Conservation (phyloP, 2,797 vertebrate genomes). For the Coranthus polyacanthus region DNA sequence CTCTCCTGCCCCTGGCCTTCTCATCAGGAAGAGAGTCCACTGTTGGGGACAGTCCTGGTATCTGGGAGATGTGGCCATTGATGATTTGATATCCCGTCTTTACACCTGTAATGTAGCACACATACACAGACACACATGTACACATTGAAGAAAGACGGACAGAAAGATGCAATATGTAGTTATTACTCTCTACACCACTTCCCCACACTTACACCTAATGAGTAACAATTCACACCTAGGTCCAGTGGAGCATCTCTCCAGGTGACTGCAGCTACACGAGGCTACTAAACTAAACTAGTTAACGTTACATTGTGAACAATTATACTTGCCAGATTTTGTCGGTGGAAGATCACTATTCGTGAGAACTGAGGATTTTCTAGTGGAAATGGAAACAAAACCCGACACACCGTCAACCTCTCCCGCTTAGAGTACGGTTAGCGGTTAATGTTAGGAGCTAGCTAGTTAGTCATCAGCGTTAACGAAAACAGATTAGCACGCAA, state of each 20-base stretch:
- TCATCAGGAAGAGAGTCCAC: conserved; percentile 43
- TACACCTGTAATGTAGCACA: conserved; percentile 21
- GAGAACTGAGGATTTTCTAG: conserved; percentile 52
- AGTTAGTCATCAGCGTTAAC: background rate
- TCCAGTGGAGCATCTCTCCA: background rate
- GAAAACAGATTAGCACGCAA: background rate
- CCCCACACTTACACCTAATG: no score
- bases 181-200: background rate
- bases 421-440: background rate
- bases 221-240: no score
- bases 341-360: conserved; percentile 42
- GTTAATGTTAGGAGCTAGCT: background rate
- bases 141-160: no score
- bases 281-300: background rate
- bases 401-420: conserved; percentile 24
- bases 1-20: conserved; percentile 68
- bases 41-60: conserved; percentile 78
- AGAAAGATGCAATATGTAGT: background rate
- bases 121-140: no score
- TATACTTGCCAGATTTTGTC: conserved; percentile 72
- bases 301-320: background rate
- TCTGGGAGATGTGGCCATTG: conserved; percentile 77
- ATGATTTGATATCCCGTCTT: conserved; percentile 29
- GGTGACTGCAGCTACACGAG: background rate
- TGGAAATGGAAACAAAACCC: conserved; percentile 51